Evolutionary conservation across 2,888 invertebrate genomes (phyloP), one percentile per base, ranked within the genome.

Genomic region (Ceriagrion tenellum): DNA sequence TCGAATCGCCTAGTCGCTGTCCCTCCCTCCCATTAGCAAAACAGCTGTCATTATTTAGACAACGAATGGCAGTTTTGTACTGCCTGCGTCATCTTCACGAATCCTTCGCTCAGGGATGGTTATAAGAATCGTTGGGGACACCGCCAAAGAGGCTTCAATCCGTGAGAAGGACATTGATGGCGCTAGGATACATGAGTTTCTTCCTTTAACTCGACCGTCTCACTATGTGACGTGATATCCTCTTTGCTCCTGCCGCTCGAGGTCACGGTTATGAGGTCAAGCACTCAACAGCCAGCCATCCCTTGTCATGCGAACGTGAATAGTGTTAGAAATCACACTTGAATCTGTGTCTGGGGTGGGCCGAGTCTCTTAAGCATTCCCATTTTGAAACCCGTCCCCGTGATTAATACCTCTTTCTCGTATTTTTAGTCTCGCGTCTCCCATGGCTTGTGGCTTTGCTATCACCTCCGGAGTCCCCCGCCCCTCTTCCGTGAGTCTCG

Each of bases 391-490:
- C 13, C 81, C 30, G 12, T 81, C 35, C 81, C 13, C 81, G 81
- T 81, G 81, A 81, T 81, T 81, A 81, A 81, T 81, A 81, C 35
- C 35, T 35, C 81, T 81, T 30, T 35, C 81, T 35, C 35, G 81
- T 81, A 81, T 81, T 81, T 81, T 81, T 81, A 81, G 81, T 23
- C 81, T 30, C 26, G 12, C 81, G 81, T 81, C 81, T 69, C 69
- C 81, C 81, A 35, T 35, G 81, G 81, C 81, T n/a, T 81, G 81
- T 81, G 81, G 81, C 81, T 81, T 81, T 81, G 16, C 81, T 81
- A 81, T 81, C 35, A 81, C 30, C 81, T 81, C 81, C 35, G 35
- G 0, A 13, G 30, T 81, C 18, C 35, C 81, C 81, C 35, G n/a
- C 20, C 81, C 81, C 69, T 18, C 35, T 81, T 81, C 13, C 81